Base-by-base conservation (phyloP, 2,797 vertebrate species). In the Apogon talboti region DNA sequence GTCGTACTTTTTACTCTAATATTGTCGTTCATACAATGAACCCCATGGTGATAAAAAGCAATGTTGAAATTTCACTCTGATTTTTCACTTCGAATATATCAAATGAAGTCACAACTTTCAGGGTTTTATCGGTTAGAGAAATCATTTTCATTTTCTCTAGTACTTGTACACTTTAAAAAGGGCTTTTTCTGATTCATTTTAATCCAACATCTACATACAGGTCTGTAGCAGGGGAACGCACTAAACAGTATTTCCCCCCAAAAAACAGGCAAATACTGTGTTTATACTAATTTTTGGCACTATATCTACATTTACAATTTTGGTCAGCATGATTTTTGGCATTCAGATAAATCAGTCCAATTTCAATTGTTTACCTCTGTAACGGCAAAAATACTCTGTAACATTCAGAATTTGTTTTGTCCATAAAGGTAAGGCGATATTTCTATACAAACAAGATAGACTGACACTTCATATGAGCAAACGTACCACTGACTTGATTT, bases 291-390 rank as follows among this genome's bases (percentile, higher is more conserved):
- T 49, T 85, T 90, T 90, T 91, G 89, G 88, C 89, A 91, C 89
- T 76, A 80, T 65, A 15, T 82, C 82, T 84, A 79, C 75, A 81
- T 66, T 76, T 76, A 57, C 41, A 19, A 74, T 85, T 92, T 91
- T 91, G 87, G 87, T 89, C 74, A 79, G 79, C 83, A 76, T 65
- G 52, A 58, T 74, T 84, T 89, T 89, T 88, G 88, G 82, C 77
- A 30, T 70, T 80, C 69, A 50, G 48, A 74, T n/a, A 76, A 79
- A 62, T 63, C 56, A 44, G 41, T 82, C 81, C 41, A 87, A 85
- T 87, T 86, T 73, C 54, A 71, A 84, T 62, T 51, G 62, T 83
- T 77, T 62, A 73, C 44, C 47, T 78, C 33, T 76, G 45, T 52
- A 67, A 74, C 6, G 61, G 66, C 73, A 84, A 81, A 78, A 76